These are phyloP conservation scores for Etia nguti DNA, from an alignment of 2,113 vertebrate species.

Conservation along the genomic window DNA sequence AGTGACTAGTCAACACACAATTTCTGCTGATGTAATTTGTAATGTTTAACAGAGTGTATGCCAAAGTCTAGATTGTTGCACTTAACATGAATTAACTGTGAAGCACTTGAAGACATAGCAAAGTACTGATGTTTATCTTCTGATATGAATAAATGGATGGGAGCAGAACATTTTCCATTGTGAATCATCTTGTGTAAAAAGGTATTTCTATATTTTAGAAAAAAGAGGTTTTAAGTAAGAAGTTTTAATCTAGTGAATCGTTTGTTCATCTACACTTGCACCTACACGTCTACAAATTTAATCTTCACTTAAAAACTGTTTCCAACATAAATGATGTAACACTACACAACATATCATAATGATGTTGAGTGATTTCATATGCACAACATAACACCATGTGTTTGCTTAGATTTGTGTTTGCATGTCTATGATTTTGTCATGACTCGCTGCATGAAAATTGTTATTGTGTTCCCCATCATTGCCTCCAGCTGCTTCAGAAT, in stretches of 20 bases:
- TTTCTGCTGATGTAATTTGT: background rate
- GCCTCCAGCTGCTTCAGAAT: slow-evolving; percentile 64
- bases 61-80: background rate
- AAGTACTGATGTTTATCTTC: background rate
- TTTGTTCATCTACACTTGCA: background rate
- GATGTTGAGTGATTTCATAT: background rate
- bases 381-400: slow-evolving; percentile 35
- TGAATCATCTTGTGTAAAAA: background rate
- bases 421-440: slow-evolving; percentile 37
- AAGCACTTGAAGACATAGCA: background rate
- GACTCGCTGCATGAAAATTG: slow-evolving; percentile 50
- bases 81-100: background rate
- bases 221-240: background rate
- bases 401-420: slow-evolving; percentile 25
- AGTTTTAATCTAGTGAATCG: background rate
- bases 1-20: background rate
- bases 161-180: background rate
- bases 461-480: slow-evolving; percentile 60
- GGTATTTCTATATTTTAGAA: background rate
- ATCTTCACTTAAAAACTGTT: background rate
- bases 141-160: background rate
- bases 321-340: background rate
- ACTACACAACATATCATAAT: background rate
- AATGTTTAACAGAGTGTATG: background rate
- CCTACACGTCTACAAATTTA: background rate